Conservation (phyloP, 2,888 invertebrate genomes). For the Pyrocoelia pectoralis region DNA sequence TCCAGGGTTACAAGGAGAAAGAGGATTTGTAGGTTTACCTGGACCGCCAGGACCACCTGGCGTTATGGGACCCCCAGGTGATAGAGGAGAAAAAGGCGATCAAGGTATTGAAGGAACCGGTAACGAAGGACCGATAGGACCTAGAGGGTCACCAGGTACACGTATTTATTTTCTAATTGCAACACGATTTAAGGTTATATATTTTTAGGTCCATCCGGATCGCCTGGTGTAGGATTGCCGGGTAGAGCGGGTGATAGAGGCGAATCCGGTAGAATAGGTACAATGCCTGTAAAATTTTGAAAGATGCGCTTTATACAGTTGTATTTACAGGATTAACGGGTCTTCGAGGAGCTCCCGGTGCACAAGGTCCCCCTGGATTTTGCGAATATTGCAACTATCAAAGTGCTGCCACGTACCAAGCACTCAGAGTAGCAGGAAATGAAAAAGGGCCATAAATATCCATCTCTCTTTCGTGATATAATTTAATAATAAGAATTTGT, state of each 20-base stretch:
- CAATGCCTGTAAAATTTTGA: too few relatives aligned
- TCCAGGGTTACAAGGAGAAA: constrained; percentile 69
- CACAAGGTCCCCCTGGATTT: constrained; percentile 71
- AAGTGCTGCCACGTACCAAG: constrained; percentile 61
- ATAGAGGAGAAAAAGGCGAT: constrained; percentile 78
- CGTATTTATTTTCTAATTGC: constrained; percentile 10
- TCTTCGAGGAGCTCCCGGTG: constrained; percentile 69
- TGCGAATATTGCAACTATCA: constrained; percentile 71
- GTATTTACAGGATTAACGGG: constrained; percentile 51
- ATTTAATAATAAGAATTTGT: not conserved
- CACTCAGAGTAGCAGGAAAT: constrained; percentile 64
- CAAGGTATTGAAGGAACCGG: constrained; percentile 76
- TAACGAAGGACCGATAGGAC: constrained; percentile 76
- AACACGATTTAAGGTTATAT: too few relatives aligned
- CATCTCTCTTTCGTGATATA: not conserved
- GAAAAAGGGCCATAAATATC: constrained; percentile 65
- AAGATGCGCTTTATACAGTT: too few relatives aligned
- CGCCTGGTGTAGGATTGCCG: constrained; percentile 67
- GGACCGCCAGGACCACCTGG: constrained; percentile 70
- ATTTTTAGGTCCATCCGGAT: constrained; percentile 70
- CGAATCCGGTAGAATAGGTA: constrained; percentile 77
- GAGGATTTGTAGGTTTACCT: constrained; percentile 71
- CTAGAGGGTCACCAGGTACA: constrained; percentile 72
- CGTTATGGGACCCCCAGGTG: constrained; percentile 67
- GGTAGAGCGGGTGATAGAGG: constrained; percentile 83